Base-by-base conservation (phyloP, 2,113 vertebrate genomes). In the Cyprinus carpio region DNA sequence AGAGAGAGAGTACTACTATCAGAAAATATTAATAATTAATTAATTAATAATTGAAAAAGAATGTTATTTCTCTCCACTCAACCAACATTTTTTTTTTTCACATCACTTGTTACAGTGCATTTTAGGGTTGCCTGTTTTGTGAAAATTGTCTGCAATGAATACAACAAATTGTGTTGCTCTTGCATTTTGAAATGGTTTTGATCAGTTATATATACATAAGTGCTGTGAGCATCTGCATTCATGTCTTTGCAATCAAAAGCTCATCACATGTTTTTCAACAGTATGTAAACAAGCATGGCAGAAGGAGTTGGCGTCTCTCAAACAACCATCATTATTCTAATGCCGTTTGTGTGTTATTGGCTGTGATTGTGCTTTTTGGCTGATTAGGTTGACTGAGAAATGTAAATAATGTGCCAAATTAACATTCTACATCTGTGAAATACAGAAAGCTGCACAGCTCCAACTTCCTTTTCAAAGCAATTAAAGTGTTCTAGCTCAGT, bases 401-500 rank as follows among this genome's bases (percentile, higher is more conserved):
- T 85, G 85, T 88, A 90, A 91, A 87, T 87, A 88, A 89, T 81
- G 82, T 82, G 83, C 83, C 84, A 87, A 83, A 86, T 72, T 65
- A 84, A 87, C 75, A 25, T 60, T 75, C 43, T 58, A 82, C 79
- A 71, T 76, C 75, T 75, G 84, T 80, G 84, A 85, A 76, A 84
- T 54, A 74, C 78, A 67, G 56, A 88, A 79, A 76, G 40, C 54
- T 18, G 75, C 60, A 60, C 18, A 64, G 31, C 60, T 75, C 83
- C 25, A 23, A 69, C 79, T 84, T 65, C 83, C 84, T 71, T 78
- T 77, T 84, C 69, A 56, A 60, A 77, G 84, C 89, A 87, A 88
- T 90, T 89, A 88, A 89, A 88, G 58, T 86, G 77, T 85, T 89
- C 58, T 76, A 65, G n/a, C 83, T 72, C 16, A 69, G 69, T 82